Evolutionary conservation across 1,140 invertebrate species (phyloP).

Genomic region (Ladona fulva): DNA sequence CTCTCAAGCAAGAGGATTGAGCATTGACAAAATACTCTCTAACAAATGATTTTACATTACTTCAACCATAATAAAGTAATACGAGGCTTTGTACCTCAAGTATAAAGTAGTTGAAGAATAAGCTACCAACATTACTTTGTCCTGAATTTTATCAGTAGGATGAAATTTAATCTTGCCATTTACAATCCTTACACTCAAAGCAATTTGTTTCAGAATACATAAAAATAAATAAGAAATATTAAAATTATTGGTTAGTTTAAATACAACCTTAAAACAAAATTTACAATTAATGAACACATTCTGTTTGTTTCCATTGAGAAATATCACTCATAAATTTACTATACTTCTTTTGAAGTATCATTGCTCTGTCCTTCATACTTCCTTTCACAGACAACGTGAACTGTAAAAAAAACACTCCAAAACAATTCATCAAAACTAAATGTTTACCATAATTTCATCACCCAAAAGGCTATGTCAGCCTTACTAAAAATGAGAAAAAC

Average conservation of each 20-base stretch:
- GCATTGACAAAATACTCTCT: not conserved
- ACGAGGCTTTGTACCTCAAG: too few relatives aligned
- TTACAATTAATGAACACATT: constrained; percentile 3
- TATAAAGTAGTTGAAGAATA: too few relatives aligned
- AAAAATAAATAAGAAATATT: too few relatives aligned
- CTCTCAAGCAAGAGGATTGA: not conserved
- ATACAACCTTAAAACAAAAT: too few relatives aligned
- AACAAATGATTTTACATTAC: not conserved
- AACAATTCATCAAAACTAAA: not conserved
- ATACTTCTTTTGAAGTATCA: not conserved
- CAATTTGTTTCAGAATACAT: not conserved
- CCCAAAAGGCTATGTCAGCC: not conserved
- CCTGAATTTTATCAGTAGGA: too few relatives aligned
- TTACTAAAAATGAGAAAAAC: not conserved
- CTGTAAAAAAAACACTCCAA: not conserved
- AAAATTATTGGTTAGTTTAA: too few relatives aligned
- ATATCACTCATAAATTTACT: not conserved
- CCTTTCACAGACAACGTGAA: not conserved
- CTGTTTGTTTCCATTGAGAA: not conserved
- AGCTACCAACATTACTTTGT: too few relatives aligned
- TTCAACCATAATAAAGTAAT: not conserved
- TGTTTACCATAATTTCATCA: not conserved
- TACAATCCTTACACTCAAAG: not conserved
- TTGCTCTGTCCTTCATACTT: not conserved
- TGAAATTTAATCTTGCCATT: not conserved